These are phyloP conservation scores for Pachycephala philippinensis DNA, from an alignment of 2,113 vertebrate species.

Conservation along the genomic window DNA sequence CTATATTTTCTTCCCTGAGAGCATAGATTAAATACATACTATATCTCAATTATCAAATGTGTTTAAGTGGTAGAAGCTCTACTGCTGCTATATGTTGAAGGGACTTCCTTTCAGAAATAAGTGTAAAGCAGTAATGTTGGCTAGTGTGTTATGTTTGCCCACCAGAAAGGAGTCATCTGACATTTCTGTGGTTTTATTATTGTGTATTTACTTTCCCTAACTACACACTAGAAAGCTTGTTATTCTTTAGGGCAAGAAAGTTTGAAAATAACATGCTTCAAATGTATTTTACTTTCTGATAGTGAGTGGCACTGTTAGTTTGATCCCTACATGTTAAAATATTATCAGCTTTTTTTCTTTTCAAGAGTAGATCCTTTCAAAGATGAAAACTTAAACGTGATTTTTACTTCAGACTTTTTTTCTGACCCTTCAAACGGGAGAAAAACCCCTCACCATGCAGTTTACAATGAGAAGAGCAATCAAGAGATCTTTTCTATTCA, in stretches of 20 bases:
- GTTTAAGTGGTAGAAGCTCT: not conserved
- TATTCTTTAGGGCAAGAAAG: not conserved
- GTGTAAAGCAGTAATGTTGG: not conserved
- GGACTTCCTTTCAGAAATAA: not conserved
- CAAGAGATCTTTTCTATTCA: constrained; percentile 15
- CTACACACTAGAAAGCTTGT: not conserved
- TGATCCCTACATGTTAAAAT: constrained; percentile 26
- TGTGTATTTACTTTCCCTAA: not conserved
- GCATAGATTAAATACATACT: not conserved
- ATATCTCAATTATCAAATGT: not conserved
- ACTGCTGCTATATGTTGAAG: not conserved
- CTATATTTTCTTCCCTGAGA: not conserved
- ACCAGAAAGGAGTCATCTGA: not conserved
- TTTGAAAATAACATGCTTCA: not conserved
- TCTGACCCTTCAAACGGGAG: constrained; percentile 12
- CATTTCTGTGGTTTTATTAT: not conserved
- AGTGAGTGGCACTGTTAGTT: not conserved
- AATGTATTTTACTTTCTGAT: constrained; percentile 12
- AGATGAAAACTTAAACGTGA: not conserved
- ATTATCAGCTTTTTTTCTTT: not conserved
- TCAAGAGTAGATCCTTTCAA: not conserved
- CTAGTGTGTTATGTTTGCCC: not conserved
- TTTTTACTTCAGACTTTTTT: constrained; percentile 16
- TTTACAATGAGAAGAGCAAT: constrained; percentile 4
- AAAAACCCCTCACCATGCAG: not conserved